Conservation (phyloP, 2,113 vertebrate species). For the Lophochroa leadbeateri region DNA sequence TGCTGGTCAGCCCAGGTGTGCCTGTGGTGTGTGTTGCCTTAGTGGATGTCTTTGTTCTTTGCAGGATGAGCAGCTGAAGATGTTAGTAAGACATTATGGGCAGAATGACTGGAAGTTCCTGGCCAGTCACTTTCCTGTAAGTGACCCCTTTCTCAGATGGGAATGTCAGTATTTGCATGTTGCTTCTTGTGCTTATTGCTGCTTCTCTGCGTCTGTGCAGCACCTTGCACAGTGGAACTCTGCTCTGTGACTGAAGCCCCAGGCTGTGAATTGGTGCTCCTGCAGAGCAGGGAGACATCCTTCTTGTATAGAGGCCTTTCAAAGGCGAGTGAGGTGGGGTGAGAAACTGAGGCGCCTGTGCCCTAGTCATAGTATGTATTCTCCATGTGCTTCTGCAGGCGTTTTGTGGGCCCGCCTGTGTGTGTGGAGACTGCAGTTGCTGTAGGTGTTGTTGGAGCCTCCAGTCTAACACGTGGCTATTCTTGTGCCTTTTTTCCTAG, state of each 20-base stretch:
- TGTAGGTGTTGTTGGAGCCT: neutral
- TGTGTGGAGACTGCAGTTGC: neutral
- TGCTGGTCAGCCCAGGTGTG: neutral
- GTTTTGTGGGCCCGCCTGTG: neutral
- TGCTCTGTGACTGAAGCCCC: neutral
- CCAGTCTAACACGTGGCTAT: neutral
- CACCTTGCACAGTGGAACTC: neutral
- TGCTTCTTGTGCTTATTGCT: neutral
- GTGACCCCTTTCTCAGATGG: conserved; percentile 42
- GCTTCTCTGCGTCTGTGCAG: neutral
- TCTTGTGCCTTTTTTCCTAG: conserved; percentile 66
- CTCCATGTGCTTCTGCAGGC: neutral
- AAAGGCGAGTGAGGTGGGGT: neutral
- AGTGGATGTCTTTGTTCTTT: conserved; percentile 25
- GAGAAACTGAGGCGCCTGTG: neutral
- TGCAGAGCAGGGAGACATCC: neutral
- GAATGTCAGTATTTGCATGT: neutral
- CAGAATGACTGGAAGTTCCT: conserved; percentile 92
- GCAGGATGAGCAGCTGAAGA: conserved; percentile 90
- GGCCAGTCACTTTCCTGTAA: conserved; percentile 87
- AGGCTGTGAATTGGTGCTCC: neutral
- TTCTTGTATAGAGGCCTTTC: neutral
- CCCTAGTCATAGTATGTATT: neutral
- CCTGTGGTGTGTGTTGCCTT: neutral
- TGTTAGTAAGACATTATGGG: conserved; percentile 86